A percentile compares a stretch with the other conserved stretches of the same genome.
Conservation (phyloP, 2,888 invertebrate genomes). For the Agriopis aurantiaria region DNA sequence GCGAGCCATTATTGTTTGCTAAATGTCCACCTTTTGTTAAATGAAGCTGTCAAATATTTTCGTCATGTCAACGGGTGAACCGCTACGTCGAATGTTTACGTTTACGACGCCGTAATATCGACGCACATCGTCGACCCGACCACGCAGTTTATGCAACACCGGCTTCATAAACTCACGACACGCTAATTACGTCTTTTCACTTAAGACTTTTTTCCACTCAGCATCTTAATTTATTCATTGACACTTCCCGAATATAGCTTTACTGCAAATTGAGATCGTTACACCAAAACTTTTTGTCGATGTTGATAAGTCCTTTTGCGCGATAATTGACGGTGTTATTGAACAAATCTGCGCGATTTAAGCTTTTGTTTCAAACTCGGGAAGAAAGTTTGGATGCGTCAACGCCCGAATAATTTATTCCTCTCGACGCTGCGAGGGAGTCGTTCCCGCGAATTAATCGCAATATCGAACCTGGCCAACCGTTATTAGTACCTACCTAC, state of each 20-base stretch:
- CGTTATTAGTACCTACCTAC: constrained; percentile 84
- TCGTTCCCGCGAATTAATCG: constrained; percentile 75
- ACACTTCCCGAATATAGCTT: constrained; percentile 43
- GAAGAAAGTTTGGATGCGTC: constrained; percentile 40
- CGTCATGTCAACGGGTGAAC: constrained; percentile 59
- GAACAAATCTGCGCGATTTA: constrained; percentile 31
- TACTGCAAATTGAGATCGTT: constrained; percentile 24
- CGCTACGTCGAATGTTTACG: constrained; percentile 22
- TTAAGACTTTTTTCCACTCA: constrained; percentile 51
- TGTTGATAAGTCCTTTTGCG: constrained; percentile 15
- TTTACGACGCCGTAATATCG: constrained; percentile 29
- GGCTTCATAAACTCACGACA: constrained; percentile 59
- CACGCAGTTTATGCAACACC: constrained; percentile 21
- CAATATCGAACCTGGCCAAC: constrained; percentile 82
- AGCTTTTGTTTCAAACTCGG: constrained; percentile 35
- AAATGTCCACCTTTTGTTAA: constrained; percentile 82
- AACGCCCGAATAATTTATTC: constrained; percentile 55
- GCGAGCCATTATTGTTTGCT: constrained; percentile 77
- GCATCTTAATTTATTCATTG: constrained; percentile 39
- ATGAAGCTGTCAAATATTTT: constrained; percentile 78
- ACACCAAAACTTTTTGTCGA: constrained; percentile 21
- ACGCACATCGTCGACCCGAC: constrained; percentile 44
- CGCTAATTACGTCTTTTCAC: constrained; percentile 63
- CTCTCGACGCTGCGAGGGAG: constrained; percentile 54
- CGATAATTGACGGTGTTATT: constrained; percentile 37